Base-by-base conservation (phyloP, 64 coral and sea anemone genomes). In the Exaiptasia diaphana region DNA sequence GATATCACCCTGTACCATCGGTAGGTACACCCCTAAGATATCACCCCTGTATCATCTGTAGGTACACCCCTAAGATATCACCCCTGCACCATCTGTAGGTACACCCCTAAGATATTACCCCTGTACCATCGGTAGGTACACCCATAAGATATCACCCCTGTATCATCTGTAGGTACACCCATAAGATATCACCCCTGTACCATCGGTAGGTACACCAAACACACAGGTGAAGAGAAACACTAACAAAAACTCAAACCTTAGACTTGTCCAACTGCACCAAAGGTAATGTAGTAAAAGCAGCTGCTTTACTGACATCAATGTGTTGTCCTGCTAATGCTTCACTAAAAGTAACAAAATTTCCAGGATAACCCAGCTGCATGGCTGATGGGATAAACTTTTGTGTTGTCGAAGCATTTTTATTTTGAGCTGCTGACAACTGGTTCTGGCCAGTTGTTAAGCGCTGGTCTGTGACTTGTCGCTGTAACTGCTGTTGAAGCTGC, bases 321-420 rank as follows among this genome's bases (percentile, higher is more conserved):
- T 30, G 61, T 20, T 64, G 61, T 65, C 61, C 61, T 1, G 69
- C 22, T 62, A 84, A 71, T 37, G 69, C 77, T 48, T 94, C 91
- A 21, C 62, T 77, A 45, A 94, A 78, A 1, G 91, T 78, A 71
- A 94, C 67, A 41, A 94, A 94, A 5, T 79, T 83, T 1, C 62
- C 69, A 7, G 86, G 85, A 34, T 94, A 94, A 4, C 75, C 58
- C 13, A 94, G 83, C 9, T 83, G 76, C 53, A 93, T 80, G 8
- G 90, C 56, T 4, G 79, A 68, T 1, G 74, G 78, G 7, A 78
- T 48, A 57, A 92, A 80, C 41, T 77, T 82, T 22, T 87, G 71
- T 15, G 64, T 54, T 31, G 86, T 20, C 13, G 79, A 46, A 4
- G 72, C 38, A 10, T 81, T 49, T 29, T 77, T 77, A 82, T 78